Conservation (phyloP, 1,140 invertebrate genomes). For the Drosophila rufa region DNA sequence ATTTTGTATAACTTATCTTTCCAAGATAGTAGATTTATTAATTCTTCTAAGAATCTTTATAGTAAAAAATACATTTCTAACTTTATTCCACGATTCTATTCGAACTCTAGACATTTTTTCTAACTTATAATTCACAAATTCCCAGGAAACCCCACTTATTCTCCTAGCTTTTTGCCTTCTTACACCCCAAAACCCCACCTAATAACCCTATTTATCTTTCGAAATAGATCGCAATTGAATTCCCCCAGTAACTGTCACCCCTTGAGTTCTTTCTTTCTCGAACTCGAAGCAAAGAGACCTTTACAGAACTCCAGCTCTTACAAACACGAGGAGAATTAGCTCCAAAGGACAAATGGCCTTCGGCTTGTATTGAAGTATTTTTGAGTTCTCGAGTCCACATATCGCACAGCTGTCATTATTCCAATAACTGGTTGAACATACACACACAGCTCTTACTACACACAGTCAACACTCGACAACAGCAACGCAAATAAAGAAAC, state of each 20-base stretch:
- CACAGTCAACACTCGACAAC: constrained; percentile 20
- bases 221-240: not conserved
- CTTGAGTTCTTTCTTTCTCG: not conserved
- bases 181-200: too few species aligned
- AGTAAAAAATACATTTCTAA: too few species aligned
- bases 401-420: constrained; percentile 80
- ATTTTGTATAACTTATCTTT: too few species aligned
- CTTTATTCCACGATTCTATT: not conserved
- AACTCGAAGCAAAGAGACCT: not conserved
- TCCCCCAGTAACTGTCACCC: not conserved
- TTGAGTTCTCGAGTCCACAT: constrained; percentile 36
- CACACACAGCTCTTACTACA: constrained; percentile 1
- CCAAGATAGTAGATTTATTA: too few species aligned
- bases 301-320: constrained; percentile 11
- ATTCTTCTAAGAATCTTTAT: not conserved
- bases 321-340: constrained; percentile 17
- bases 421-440: constrained; percentile 74
- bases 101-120: not conserved
- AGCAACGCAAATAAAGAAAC: constrained; percentile 49
- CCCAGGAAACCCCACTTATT: not conserved
- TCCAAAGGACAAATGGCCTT: constrained; percentile 58
- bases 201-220: not conserved
- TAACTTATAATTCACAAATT: not conserved
- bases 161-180: not conserved
- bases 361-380: constrained; percentile 29